These are phyloP conservation scores for Pherbina coryleti DNA, from an alignment of 2,888 invertebrate genomes.

Conservation along the genomic window DNA sequence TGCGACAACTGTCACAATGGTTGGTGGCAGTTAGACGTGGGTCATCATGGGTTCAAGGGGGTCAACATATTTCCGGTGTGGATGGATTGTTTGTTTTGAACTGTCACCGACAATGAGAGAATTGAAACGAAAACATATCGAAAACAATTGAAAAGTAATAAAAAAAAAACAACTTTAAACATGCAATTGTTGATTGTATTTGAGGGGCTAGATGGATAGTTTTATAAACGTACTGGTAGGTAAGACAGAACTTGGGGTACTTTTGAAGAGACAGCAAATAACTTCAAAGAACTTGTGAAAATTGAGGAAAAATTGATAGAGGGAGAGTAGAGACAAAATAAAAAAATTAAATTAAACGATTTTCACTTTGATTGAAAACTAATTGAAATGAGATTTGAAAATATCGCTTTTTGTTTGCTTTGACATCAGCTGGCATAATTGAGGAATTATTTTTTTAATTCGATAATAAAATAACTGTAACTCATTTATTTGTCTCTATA, in stretches of 20 bases:
- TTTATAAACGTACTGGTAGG: not conserved
- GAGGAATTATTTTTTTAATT: no score
- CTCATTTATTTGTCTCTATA: not conserved
- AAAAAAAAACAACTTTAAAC: not conserved
- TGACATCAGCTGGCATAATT: no score
- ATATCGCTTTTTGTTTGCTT: not conserved
- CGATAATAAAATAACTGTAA: not conserved
- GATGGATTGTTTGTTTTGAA: conserved; percentile 50
- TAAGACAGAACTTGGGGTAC: not conserved
- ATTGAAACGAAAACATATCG: conserved; percentile 14
- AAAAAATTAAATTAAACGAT: not conserved
- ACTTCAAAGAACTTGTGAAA: conserved; percentile 4
- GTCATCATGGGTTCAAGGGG: not conserved
- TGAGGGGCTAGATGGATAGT: not conserved
- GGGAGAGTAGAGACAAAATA: not conserved
- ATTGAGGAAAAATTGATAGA: not conserved
- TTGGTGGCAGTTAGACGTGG: not conserved
- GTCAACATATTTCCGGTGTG: conserved; percentile 47
- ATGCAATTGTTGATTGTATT: not conserved
- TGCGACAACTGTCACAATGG: conserved; percentile 19
- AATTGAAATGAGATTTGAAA: not conserved
- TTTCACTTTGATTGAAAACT: not conserved
- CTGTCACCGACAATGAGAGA: conserved; percentile 49
- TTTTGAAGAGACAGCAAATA: not conserved
- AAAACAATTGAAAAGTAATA: conserved; percentile 5